Percentiles rank a stretch among this genome's conserved stretches.
Evolutionary conservation across 1,140 invertebrate genomes (phyloP).

Genomic region (Akabosia matsudoensis): DNA sequence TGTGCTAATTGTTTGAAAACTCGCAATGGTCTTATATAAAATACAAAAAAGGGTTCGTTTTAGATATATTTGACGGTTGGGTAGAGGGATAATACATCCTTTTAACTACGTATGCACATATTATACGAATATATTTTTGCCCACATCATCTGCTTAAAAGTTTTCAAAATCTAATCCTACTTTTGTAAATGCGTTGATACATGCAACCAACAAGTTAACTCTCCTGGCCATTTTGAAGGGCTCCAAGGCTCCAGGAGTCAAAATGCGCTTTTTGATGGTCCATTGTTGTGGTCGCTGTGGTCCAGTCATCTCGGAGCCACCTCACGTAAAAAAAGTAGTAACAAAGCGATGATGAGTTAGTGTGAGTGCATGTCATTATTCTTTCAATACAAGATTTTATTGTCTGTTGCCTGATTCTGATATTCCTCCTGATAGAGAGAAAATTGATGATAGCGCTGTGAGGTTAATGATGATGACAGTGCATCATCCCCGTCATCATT

Average conservation of each 20-base stretch:
- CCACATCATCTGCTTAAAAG: background rate
- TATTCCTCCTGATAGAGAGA: background rate
- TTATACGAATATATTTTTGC: no score
- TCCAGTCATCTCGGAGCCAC: conserved; percentile 13
- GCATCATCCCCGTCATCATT: conserved; percentile 1
- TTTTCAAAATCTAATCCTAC: background rate
- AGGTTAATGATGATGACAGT: conserved; percentile 24
- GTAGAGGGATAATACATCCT: no score
- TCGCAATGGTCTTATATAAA: no score
- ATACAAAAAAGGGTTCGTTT: no score
- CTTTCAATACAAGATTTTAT: conserved; percentile 5
- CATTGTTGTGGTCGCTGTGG: conserved; percentile 4
- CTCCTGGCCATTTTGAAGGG: no score
- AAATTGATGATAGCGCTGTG: conserved; percentile 13
- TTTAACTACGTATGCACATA: no score
- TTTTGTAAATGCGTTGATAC: no score
- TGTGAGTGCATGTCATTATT: background rate
- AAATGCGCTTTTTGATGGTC: background rate
- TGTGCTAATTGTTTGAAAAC: no score
- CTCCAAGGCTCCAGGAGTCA: no score
- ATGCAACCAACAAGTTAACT: background rate
- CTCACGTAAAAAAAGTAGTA: background rate
- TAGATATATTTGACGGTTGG: no score
- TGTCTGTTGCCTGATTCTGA: background rate
- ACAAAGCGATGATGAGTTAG: background rate